Base-by-base conservation (phyloP, 2,888 invertebrate species). In the Eutolmus rufibarbis region DNA sequence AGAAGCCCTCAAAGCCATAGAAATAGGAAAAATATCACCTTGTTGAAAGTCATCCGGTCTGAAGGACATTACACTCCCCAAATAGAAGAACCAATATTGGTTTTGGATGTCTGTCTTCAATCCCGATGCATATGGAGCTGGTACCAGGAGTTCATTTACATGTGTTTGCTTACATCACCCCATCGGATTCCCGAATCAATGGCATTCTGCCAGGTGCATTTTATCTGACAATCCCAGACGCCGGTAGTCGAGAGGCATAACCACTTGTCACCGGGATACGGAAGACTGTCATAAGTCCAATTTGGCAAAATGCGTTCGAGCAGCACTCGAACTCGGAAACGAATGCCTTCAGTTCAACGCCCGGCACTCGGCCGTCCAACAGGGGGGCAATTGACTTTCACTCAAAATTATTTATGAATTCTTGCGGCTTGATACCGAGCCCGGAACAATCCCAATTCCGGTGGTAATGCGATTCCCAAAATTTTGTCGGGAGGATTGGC, bases 171-270 rank as follows among this genome's bases (percentile, higher is more conserved):
- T 79, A 79, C 79, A 79, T 79, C 79, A 79, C 51, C 9, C 19
- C 31, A 34, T 31, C 31, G 46, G 56, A 79, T n/a, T 51, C 31
- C 28, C 14, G 31, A 79, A 79, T 79, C 46, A 51, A 8, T 79
- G 79, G 79, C 79, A 79, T 31, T 79, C 46, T 79, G 79, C 79
- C 79, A 79, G 79, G 51, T 79, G 79, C 79, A 79, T 51, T 79
- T 51, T 31, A 79, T 79, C 79, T 51, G 79, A 46, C 51, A 79
- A n/a, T 31, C 79, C 79, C 51, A 79, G 79, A 79, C 79, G 51
- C 31, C 79, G 51, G n/a, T 79, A 51, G 46, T 51, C 79, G 51
- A 19, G 16, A 56, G 23, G 9, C 51, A 14, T 56, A 51, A 51
- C 79, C 79, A 79, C 79, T 79, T 51, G 28, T 79, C 46, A 23